Conservation (phyloP, 2,888 invertebrate species). For the Drosophila affinis region DNA sequence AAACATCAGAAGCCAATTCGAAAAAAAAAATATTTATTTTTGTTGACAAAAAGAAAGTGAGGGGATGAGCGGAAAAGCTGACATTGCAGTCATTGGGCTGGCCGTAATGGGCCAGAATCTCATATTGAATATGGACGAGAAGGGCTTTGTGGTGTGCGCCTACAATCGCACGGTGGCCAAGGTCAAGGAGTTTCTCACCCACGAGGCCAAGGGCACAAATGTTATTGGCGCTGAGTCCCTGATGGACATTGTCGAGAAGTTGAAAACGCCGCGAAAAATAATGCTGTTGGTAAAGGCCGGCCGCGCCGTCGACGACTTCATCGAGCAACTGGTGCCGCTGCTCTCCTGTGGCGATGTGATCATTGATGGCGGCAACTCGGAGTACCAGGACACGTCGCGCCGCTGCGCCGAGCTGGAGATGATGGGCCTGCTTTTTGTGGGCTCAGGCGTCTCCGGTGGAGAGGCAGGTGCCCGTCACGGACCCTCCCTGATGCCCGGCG, state of each 20-base stretch:
- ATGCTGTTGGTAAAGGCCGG: constrained; percentile 99
- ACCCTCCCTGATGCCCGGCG: constrained; percentile 99
- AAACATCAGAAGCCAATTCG: too few species aligned
- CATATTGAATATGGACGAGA: constrained; percentile 99
- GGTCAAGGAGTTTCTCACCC: constrained; percentile 91
- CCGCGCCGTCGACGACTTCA: constrained; percentile 96
- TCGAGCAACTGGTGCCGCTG: constrained; percentile 92
- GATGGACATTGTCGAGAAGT: constrained; percentile 94
- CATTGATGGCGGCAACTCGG: constrained; percentile 99
- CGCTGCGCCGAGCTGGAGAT: constrained; percentile 90
- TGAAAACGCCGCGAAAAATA: constrained; percentile 96
- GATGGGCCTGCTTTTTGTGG: constrained; percentile 93
- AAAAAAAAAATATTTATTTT: too few species aligned
- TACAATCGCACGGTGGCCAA: constrained; percentile 97
- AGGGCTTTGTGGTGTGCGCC: constrained; percentile 98
- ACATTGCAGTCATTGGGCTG: constrained; percentile 98
- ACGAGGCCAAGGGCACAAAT: constrained; percentile 98
- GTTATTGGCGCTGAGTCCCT: constrained; percentile 96
- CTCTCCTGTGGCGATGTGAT: constrained; percentile 97
- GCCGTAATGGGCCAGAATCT: constrained; percentile 99
- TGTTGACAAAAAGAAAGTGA: too few species aligned
- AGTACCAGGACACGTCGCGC: constrained; percentile 96
- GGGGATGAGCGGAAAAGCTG: constrained; percentile 86
- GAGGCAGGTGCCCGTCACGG: constrained; percentile 98
- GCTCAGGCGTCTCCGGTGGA: constrained; percentile 96